Conservation (phyloP, 2,888 invertebrate species). For the Lapara coniferarum region DNA sequence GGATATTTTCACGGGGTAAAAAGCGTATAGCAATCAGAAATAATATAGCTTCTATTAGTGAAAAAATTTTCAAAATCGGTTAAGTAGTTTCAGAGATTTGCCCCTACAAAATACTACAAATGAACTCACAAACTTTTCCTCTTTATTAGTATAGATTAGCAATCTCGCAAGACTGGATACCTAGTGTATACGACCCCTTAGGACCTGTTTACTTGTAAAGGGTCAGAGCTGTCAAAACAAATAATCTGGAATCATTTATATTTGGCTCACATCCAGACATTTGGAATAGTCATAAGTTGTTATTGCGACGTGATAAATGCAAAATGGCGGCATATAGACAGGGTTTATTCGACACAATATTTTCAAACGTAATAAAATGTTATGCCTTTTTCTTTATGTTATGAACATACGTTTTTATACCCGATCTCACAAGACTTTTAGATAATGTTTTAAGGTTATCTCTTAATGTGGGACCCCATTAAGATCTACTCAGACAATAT, state of each 20-base stretch:
- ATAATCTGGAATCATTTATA: constrained; percentile 6
- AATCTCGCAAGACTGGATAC: too few relatives aligned
- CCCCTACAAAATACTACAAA: too few relatives aligned
- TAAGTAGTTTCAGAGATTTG: too few relatives aligned
- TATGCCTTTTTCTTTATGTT: neutral
- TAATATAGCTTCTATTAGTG: too few relatives aligned
- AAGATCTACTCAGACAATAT: too few relatives aligned
- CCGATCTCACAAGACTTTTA: neutral
- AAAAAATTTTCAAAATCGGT: too few relatives aligned
- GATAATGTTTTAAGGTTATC: neutral
- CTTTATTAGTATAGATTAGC: too few relatives aligned
- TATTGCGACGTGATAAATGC: neutral
- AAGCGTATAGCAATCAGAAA: too few relatives aligned
- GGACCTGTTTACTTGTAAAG: neutral
- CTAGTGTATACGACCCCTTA: neutral
- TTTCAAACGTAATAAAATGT: neutral
- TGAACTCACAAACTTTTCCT: too few relatives aligned
- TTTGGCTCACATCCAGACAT: constrained; percentile 12
- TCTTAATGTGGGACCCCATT: too few relatives aligned
- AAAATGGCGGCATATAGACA: constrained; percentile 4
- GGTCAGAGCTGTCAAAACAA: neutral
- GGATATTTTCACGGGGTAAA: too few relatives aligned
- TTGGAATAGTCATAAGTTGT: constrained; percentile 7
- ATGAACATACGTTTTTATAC: neutral
- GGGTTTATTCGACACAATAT: neutral